phyloP scores from a whole-genome alignment of 2,888 invertebrate species.

The Smittia aterrima region DNA sequence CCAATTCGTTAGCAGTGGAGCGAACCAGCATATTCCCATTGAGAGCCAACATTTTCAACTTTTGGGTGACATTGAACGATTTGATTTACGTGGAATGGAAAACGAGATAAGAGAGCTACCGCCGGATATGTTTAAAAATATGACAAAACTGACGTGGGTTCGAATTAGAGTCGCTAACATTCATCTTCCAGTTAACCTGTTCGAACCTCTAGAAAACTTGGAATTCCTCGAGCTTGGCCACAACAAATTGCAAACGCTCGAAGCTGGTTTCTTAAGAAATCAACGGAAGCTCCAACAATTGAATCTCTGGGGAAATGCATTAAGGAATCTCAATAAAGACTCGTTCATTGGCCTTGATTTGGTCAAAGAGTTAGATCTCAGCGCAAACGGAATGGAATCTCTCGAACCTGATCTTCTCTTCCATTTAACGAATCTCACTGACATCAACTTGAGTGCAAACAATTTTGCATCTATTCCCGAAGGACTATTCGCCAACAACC shows the following conservation, averaged over 20 bases:
- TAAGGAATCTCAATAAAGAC: slow-evolving; percentile 62
- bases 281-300: slow-evolving; percentile 61
- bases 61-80: slow-evolving; percentile 57
- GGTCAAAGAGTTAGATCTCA: slow-evolving; percentile 66
- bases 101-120: slow-evolving; percentile 63
- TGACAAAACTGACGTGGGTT: slow-evolving; percentile 63
- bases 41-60: slow-evolving; percentile 61
- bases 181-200: slow-evolving; percentile 59
- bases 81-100: slow-evolving; percentile 64
- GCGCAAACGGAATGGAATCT: slow-evolving; percentile 62
- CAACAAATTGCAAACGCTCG: slow-evolving; percentile 64
- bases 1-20: slow-evolving; percentile 57
- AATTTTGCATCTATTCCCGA: slow-evolving; percentile 63
- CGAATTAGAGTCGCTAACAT: slow-evolving; percentile 63
- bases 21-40: slow-evolving; percentile 54
- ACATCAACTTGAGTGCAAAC: slow-evolving; percentile 67
- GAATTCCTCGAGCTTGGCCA: slow-evolving; percentile 64
- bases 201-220: slow-evolving; percentile 59
- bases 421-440: slow-evolving; percentile 60
- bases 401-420: slow-evolving; percentile 63
- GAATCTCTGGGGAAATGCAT: slow-evolving; percentile 68
- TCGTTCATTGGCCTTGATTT: slow-evolving; percentile 64
- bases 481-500: slow-evolving; percentile 60
- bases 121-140: slow-evolving; percentile 61
- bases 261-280: slow-evolving; percentile 62